Percentiles rank a stretch among this genome's conserved stretches.
phyloP scores from a whole-genome alignment of 2,797 vertebrate species.

The Urosaurus nigricauda region DNA sequence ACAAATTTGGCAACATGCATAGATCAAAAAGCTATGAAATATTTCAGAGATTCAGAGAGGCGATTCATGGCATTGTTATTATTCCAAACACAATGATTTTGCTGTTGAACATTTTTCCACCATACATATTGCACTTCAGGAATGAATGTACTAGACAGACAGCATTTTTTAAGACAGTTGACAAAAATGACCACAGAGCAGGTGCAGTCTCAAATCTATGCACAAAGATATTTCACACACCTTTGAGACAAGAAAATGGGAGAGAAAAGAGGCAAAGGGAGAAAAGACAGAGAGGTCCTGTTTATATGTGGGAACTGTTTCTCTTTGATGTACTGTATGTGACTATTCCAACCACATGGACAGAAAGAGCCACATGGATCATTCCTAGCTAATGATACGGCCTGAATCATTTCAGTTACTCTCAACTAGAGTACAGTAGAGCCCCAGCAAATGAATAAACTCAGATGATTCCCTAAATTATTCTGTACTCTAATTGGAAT shows the following conservation, averaged over 20 bases:
- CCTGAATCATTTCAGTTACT: no score
- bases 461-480: no score
- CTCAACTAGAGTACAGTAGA: no score
- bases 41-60: not conserved
- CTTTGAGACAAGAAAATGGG: not conserved
- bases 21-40: not conserved
- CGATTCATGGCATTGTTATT: slow-evolving; percentile 2
- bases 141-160: slow-evolving; percentile 2
- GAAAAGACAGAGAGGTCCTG: not conserved
- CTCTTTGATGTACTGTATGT: not conserved
- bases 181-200: not conserved
- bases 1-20: not conserved
- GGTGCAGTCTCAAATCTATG: slow-evolving; percentile 10
- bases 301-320: not conserved
- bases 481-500: not conserved
- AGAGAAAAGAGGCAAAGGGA: not conserved
- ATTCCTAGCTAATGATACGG: not conserved
- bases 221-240: not conserved
- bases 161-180: not conserved
- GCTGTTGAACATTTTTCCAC: not conserved
- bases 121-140: not conserved
- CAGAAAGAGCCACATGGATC: not conserved
- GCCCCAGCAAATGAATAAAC: no score
- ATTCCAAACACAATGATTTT: slow-evolving; percentile 6
- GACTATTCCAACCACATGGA: not conserved